phyloP scores from a whole-genome alignment of 2,113 vertebrate species.

The Tricholaema leucomelas region DNA sequence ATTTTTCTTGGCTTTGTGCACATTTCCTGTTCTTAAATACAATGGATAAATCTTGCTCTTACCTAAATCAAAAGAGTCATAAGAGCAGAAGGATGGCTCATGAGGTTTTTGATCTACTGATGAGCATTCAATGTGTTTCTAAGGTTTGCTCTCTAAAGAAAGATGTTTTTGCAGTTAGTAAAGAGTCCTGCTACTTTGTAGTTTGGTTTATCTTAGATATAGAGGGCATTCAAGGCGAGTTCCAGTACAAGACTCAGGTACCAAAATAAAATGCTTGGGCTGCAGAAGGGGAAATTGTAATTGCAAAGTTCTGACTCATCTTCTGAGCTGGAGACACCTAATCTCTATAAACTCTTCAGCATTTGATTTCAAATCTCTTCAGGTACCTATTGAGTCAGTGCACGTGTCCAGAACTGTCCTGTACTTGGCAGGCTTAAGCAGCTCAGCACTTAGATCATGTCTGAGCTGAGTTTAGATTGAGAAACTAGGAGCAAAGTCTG shows the following conservation, averaged over 20 bases:
- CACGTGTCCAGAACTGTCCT: conserved; percentile 64
- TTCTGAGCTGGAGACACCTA: conserved; percentile 48
- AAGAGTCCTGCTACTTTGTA: background rate
- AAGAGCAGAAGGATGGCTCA: background rate
- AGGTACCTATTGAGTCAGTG: conserved; percentile 55
- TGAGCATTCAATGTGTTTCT: background rate
- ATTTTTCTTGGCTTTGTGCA: background rate
- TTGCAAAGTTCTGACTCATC: conserved; percentile 48
- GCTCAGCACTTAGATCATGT: conserved; percentile 49
- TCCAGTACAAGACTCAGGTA: background rate
- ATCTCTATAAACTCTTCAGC: conserved; percentile 37
- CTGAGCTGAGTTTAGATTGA: conserved; percentile 54
- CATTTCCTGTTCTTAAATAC: background rate
- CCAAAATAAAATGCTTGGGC: background rate
- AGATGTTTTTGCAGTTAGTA: background rate
- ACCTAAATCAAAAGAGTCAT: background rate
- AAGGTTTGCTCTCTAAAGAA: background rate
- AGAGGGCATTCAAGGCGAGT: background rate
- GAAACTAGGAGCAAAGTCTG: conserved; percentile 38
- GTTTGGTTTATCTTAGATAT: background rate
- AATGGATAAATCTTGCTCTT: background rate
- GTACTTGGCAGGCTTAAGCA: conserved; percentile 23
- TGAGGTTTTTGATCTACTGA: background rate
- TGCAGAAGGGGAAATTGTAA: background rate
- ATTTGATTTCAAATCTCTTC: conserved; percentile 64